phyloP scores from a whole-genome alignment of 1,140 invertebrate genomes.

The Drosophila jambulina region DNA sequence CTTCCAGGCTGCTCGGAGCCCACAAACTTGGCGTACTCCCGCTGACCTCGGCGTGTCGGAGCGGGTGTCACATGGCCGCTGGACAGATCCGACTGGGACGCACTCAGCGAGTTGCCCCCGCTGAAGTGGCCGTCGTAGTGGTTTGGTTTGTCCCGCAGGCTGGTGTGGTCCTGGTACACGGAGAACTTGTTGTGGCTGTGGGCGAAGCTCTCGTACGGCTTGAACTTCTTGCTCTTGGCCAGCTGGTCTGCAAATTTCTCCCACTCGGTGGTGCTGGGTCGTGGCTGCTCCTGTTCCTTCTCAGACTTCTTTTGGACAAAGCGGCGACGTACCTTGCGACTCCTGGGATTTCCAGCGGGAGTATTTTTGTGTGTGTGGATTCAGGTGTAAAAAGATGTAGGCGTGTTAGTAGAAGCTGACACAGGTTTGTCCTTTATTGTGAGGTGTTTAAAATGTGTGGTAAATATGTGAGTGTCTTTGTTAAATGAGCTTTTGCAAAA shows the following conservation, averaged over 20 bases:
- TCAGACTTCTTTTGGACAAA: slow-evolving; percentile 18
- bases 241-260: slow-evolving; percentile 77
- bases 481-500: slow-evolving; percentile 6
- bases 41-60: slow-evolving; percentile 44
- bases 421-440: background rate
- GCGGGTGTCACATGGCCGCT: slow-evolving; percentile 71
- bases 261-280: slow-evolving; percentile 79
- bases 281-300: slow-evolving; percentile 40
- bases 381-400: slow-evolving; percentile 20
- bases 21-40: slow-evolving; percentile 73
- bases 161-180: slow-evolving; percentile 75
- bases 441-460: slow-evolving; percentile 16
- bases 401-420: slow-evolving; percentile 9
- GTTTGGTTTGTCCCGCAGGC: slow-evolving; percentile 58
- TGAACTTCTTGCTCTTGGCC: slow-evolving; percentile 69
- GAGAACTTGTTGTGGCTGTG: slow-evolving; percentile 65
- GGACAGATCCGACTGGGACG: slow-evolving; percentile 68
- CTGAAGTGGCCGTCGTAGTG: slow-evolving; percentile 72
- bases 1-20: slow-evolving; percentile 68
- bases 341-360: slow-evolving; percentile 12
- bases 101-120: slow-evolving; percentile 65
- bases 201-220: slow-evolving; percentile 71
- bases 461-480: slow-evolving; percentile 19
- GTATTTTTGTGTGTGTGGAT: slow-evolving; percentile 1
- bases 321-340: slow-evolving; percentile 29